Evolutionary conservation across 2,888 invertebrate species (phyloP).

Genomic region (Lepetodrilus schrolli): DNA sequence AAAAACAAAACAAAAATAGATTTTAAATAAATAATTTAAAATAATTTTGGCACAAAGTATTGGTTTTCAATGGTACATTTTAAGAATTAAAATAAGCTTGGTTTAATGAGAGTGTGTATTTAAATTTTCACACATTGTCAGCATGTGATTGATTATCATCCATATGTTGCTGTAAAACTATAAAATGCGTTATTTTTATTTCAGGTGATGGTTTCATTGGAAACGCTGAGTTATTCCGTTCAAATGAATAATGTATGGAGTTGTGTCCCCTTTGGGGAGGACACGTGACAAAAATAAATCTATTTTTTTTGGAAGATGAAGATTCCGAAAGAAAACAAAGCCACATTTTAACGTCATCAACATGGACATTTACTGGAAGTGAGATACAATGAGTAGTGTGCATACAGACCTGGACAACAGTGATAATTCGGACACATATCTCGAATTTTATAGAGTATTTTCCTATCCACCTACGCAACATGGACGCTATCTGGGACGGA

Average conservation of each 20-base stretch:
- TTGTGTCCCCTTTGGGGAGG: background rate
- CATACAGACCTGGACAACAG: background rate
- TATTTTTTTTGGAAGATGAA: background rate
- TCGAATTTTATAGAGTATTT: background rate
- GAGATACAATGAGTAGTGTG: background rate
- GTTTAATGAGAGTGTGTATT: too few relatives aligned
- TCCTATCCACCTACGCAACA: background rate
- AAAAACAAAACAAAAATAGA: too few relatives aligned
- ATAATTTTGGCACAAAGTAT: background rate
- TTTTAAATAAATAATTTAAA: too few relatives aligned
- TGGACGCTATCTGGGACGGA: background rate
- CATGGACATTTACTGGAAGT: background rate
- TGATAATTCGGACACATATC: background rate
- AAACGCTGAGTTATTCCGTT: constrained; percentile 21
- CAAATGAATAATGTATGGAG: background rate
- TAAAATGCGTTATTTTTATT: background rate
- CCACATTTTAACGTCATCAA: background rate
- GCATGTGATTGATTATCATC: background rate
- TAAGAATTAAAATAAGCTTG: too few relatives aligned
- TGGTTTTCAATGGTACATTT: background rate
- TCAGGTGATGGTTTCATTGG: constrained; percentile 31
- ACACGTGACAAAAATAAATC: constrained; percentile 3
- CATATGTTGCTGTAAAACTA: background rate
- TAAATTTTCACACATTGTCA: background rate
- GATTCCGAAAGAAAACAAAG: background rate